Percentiles rank a stretch among this genome's conserved stretches.
These are phyloP conservation scores for Pseudochaenichthys georgianus DNA, from an alignment of 2,797 vertebrate species.

Conservation along the genomic window DNA sequence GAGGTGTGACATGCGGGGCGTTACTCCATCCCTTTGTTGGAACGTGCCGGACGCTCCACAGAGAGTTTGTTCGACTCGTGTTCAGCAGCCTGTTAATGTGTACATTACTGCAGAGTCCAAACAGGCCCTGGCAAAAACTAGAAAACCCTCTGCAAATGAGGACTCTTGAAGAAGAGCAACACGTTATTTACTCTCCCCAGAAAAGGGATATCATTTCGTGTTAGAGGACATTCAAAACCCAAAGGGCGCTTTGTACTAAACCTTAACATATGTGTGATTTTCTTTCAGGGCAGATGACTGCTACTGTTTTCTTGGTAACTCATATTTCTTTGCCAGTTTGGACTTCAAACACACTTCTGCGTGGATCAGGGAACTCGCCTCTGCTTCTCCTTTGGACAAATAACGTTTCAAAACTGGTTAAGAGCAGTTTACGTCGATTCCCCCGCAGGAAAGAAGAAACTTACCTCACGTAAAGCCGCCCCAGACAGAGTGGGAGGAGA, in stretches of 20 bases:
- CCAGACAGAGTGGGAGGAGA: constrained; percentile 70
- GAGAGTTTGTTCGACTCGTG: constrained; percentile 50
- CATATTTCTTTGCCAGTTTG: constrained; percentile 9
- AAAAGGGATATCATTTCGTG: constrained; percentile 18
- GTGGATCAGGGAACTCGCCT: constrained; percentile 23
- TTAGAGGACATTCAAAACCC: not conserved
- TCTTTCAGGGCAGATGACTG: not conserved
- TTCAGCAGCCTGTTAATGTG: constrained; percentile 57
- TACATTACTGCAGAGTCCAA: constrained; percentile 64
- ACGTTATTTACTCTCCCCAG: constrained; percentile 39
- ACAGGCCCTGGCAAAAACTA: constrained; percentile 44
- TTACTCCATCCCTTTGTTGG: constrained; percentile 57
- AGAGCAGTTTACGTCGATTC: constrained; percentile 31
- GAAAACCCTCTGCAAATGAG: constrained; percentile 18
- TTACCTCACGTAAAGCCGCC: constrained; percentile 53
- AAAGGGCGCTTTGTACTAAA: constrained; percentile 14
- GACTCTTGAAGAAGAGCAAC: constrained; percentile 10
- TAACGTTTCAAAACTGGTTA: constrained; percentile 41
- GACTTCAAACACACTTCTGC: constrained; percentile 9
- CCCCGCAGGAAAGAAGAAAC: constrained; percentile 48
- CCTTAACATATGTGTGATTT: constrained; percentile 15
- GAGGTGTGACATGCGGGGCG: constrained; percentile 73
- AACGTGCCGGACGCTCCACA: constrained; percentile 59
- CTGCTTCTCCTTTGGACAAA: constrained; percentile 28
- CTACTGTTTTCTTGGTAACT: constrained; percentile 13